Percentiles rank a stretch among this genome's conserved stretches.
phyloP scores from a whole-genome alignment of 2,797 vertebrate species.

The Gambelia wislizenii region DNA sequence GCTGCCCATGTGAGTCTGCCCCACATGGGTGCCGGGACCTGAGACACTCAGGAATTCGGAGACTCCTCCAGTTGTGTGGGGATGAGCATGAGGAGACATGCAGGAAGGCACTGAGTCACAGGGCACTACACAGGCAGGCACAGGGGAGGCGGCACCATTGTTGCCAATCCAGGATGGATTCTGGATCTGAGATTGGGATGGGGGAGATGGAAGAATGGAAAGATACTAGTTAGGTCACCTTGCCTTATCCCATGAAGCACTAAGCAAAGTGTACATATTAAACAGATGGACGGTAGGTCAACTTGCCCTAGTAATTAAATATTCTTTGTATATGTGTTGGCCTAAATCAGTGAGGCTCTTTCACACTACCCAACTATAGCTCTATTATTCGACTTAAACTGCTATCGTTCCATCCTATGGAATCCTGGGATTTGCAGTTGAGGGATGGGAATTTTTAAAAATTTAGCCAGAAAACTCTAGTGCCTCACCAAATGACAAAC shows the following conservation, averaged over 20 bases:
- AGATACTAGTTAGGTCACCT: background rate
- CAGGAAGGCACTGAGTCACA: slow-evolving; percentile 95
- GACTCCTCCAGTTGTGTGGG: slow-evolving; percentile 89
- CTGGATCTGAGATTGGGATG: slow-evolving; percentile 87
- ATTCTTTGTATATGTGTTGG: background rate
- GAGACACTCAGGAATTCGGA: slow-evolving; percentile 93
- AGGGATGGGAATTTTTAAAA: too few species aligned
- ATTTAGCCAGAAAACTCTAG: too few species aligned
- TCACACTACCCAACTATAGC: too few species aligned
- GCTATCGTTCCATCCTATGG: too few species aligned
- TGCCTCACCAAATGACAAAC: too few species aligned
- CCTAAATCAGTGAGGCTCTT: too few species aligned
- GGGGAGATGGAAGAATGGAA: background rate
- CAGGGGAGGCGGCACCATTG: slow-evolving; percentile 90
- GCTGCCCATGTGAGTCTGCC: slow-evolving; percentile 96
- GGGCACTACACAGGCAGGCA: slow-evolving; percentile 95
- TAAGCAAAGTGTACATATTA: background rate
- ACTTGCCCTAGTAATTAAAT: background rate
- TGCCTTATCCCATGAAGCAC: background rate
- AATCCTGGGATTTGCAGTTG: too few species aligned
- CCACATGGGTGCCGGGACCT: slow-evolving; percentile 87
- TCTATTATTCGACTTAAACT: too few species aligned
- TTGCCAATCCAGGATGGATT: slow-evolving; percentile 97
- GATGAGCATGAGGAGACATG: slow-evolving; percentile 93
- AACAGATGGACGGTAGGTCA: background rate